Base-by-base conservation (phyloP, 2,113 vertebrate genomes). In the Corythaixoides concolor region DNA sequence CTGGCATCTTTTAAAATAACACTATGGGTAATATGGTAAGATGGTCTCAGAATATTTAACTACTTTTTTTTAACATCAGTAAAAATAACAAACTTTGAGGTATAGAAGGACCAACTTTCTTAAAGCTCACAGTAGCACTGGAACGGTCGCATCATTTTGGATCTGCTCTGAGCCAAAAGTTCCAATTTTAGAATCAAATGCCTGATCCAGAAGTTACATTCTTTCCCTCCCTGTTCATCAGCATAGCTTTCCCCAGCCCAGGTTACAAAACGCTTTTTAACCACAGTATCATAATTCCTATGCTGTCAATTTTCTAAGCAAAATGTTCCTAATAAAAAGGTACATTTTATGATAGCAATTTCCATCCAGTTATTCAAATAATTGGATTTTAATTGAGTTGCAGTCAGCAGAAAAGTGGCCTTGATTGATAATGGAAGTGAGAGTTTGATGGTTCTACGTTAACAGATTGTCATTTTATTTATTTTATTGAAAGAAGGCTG, bases 371-470 rank as follows among this genome's bases (percentile, higher is more conserved):
- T 96, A 95, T 84, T 95, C 75, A 94, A 95, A 93, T 97, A 97
- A 96, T 92, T 95, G 74, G 86, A 85, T 91, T 92, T 95, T 97
- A 97, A 95, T 95, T 91, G 88, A 81, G 77, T 96, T 95, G 78
- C 80, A 95, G 78, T 91, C 67, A 90, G 84, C 62, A 94, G 76
- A 89, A 95, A 94, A 93, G 67, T 88, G 81, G n/a, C 22, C 1
- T 82, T 97, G 83, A 94, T 96, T 89, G 86, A 93, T 95, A 84
- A 92, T 80, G 47, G 69, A 91, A 84, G 66, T 2, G 2, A 84
- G 32, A 70, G 35, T 78, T 93, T 88, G 95, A 85, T 92, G 69
- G 41, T 81, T 83, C 76, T 78, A 87, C 73, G 89, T 83, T 89
- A 93, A 62, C 49, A 68, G 85, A 72, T 68, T 93, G 58, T 86